Evolutionary conservation across 2,113 vertebrate genomes (phyloP), one percentile per base, ranked within the genome.

Genomic region (Holacanthus passer): DNA sequence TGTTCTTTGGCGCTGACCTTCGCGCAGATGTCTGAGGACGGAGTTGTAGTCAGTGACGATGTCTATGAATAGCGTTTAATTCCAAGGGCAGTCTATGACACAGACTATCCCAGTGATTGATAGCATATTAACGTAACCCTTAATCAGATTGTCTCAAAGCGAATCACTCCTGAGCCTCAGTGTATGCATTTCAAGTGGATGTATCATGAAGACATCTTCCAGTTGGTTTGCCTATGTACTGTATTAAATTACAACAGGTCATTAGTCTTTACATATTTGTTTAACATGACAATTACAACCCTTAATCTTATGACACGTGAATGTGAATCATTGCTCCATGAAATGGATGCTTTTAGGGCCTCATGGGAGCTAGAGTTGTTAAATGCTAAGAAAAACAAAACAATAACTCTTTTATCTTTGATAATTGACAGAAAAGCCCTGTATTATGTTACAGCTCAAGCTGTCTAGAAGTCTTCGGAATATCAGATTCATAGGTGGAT

Each of bases 81-180:
- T 74, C 55, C 73, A 74, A 89, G 69, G 76, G 7, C 80, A 82
- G 67, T 39, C 78, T 39, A 7, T 73, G 59, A 72, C 35, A 69
- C 74, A 55, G 67, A 78, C 65, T 32, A 58, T 45, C 52, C 9
- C 35, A 17, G 12, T 79, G 45, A 84, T 13, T 77, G 70, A 80
- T 79, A 41, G 35, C 68, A 65, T 77, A 86, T 77, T 77, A 86
- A 73, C 60, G 16, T 37, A 70, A 35, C 47, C n/a, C 41, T 35
- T 92, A 87, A 91, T 87, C 65, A 70, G 83, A 84, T 84, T 90
- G 66, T 68, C 50, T 60, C 16, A 4, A 73, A 66, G 37, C 11
- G 58, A 55, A 83, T 82, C 70, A 37, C 50, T 67, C 27, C 63
- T 76, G 58, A 73, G 71, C 19, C 45, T 67, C 10, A 29, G 52